Evolutionary conservation across 35 echinoderm and acorn worm species (phyloP), one percentile per base, ranked within the genome.

Genomic region (Ptychodera flava): DNA sequence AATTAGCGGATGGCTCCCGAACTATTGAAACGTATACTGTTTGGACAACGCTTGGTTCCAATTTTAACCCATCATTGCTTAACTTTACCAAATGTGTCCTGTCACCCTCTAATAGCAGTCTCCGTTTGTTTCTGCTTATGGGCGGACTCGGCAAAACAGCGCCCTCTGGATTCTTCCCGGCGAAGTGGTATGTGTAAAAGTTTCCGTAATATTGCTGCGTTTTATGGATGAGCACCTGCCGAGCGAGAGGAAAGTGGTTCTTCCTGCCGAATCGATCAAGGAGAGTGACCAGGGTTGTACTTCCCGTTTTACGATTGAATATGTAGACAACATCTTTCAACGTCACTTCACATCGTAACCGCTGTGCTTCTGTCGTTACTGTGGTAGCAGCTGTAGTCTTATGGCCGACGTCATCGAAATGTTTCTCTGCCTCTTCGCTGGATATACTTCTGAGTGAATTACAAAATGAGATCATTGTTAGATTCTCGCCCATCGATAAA

Each of bases 1-100:
- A 53, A 45, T 85, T 32, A 37, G 36, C 45, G 28, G 45, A 27
- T 35, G 83, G 83, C n/a, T 85, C 45, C 22, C 83, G 83, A 85
- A 85, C 29, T 28, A 85, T 85, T 14, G 83, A 15, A 53, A 85
- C 36, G 22, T 85, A 85, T 10, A 64, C 45, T 64, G 45, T 64
- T 22, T 64, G 6, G 6, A 64, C 22, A 64, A 64, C 22, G 45
- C 22, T 6, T 12, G 45, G 45, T 64, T 64, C 45, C 45, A 64
- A 12, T 64, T 64, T 64, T 22, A 64, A 64, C 6, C 22, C 22
- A 64, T 22, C 45, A 12, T 64, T 64, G 45, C 45, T 64, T 12
- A 64, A 12, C 22, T 6, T 12, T 12, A 64, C 6, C 6, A 64
- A 64, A 22, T 64, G 6, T 6, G 45, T 64, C 22, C 45, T 6